Percentiles rank a stretch among this genome's conserved stretches.
Evolutionary conservation across 2,113 vertebrate species (phyloP).

Genomic region (Takifugu bimaculatus): DNA sequence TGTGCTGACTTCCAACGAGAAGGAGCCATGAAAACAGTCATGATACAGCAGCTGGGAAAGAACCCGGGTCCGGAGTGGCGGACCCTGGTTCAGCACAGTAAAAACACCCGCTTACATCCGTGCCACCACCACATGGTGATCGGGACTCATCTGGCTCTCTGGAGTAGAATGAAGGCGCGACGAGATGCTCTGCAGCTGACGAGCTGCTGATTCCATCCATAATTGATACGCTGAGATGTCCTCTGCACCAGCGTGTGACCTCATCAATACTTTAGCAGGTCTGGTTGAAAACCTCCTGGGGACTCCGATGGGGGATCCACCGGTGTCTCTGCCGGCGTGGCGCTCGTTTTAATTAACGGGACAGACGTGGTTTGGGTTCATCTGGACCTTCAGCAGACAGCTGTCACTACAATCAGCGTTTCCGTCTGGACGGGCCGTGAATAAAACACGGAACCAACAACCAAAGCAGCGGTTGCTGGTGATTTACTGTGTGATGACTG

Average conservation of each 20-base stretch:
- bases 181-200: slow-evolving; percentile 33
- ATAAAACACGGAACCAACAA: slow-evolving; percentile 6
- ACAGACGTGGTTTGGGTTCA: not conserved
- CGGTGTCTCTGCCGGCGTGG: not conserved
- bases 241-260: not conserved
- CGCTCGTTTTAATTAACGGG: not conserved
- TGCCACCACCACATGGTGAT: not conserved
- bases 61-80: too few relatives aligned
- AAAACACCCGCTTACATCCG: too few relatives aligned
- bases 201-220: slow-evolving; percentile 49
- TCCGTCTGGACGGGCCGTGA: slow-evolving; percentile 21
- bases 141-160: not conserved
- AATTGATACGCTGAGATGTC: slow-evolving; percentile 43
- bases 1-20: slow-evolving; percentile 23
- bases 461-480: not conserved
- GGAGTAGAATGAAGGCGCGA: not conserved
- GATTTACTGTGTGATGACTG: too few relatives aligned
- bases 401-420: slow-evolving; percentile 27
- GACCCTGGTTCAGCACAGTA: too few relatives aligned
- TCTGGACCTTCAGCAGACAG: not conserved
- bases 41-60: slow-evolving; percentile 33
- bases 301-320: slow-evolving; percentile 1
- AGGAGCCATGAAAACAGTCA: slow-evolving; percentile 22
- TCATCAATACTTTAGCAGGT: slow-evolving; percentile 51
- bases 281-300: slow-evolving; percentile 17